phyloP scores from a whole-genome alignment of 1,140 invertebrate genomes.

The Saccostrea glomerata region DNA sequence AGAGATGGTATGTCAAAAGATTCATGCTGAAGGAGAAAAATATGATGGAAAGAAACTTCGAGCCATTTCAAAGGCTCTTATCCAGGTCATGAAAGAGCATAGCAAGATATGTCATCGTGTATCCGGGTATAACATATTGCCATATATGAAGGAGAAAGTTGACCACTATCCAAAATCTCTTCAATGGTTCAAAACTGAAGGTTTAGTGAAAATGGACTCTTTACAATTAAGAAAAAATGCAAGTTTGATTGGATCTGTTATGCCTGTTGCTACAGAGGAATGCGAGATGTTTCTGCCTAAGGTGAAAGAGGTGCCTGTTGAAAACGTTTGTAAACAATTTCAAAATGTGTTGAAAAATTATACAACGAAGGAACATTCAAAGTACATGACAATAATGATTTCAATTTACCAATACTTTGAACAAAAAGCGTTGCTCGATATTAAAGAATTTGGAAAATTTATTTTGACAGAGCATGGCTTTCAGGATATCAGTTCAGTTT shows the following conservation, averaged over 20 bases:
- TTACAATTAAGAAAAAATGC: not conserved
- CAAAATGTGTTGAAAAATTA: not conserved
- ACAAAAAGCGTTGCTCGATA: not conserved
- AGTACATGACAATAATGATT: not conserved
- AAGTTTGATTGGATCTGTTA: not conserved
- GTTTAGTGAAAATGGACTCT: not conserved
- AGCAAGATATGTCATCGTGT: not conserved
- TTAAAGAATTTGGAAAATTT: not conserved
- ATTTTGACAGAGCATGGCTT: not conserved
- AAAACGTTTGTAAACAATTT: not conserved
- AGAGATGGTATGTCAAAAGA: not conserved
- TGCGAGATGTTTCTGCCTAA: not conserved
- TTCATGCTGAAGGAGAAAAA: not conserved
- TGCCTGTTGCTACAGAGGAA: not conserved
- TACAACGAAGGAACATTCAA: not conserved
- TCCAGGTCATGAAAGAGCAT: not conserved
- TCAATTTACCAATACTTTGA: conserved; percentile 2
- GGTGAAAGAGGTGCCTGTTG: not conserved
- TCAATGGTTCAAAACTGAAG: not conserved
- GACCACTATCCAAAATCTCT: not conserved
- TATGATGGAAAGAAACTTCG: not conserved
- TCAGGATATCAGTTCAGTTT: not conserved
- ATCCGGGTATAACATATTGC: not conserved
- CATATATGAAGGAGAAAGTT: not conserved
- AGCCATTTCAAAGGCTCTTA: not conserved